Evolutionary conservation across 2,113 vertebrate genomes (phyloP), one percentile per base, ranked within the genome.

Genomic region (Ondatra zibethicus): DNA sequence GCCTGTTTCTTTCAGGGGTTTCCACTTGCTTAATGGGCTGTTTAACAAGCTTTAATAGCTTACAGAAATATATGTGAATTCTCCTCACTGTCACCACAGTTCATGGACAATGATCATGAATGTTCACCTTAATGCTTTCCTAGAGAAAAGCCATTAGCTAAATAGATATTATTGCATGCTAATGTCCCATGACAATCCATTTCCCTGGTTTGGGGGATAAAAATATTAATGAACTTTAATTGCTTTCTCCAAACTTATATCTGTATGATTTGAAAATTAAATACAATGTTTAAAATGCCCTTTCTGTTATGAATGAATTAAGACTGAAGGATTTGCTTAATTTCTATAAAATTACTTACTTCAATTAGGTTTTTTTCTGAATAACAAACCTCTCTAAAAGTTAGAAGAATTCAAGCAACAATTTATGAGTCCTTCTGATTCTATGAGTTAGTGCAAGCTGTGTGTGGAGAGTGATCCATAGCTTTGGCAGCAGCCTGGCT

Each of bases 81-180:
- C 96, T 95, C 42, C 66, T 97, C 89, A 96, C 33, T 94, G 29
- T 14, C 95, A 63, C 7, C 7, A 91, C 81, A 95, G 47, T 88
- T 96, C 73, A 70, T 92, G 78, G 75, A 84, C 80, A 96, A 96
- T 95, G 55, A 95, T 88, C 31, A 89, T 77, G 47, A 96, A 89
- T 77, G 89, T 96, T 96, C 91, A 96, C 95, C 94, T 97, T 91
- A 96, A 87, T 95, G 84, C n/a, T 87, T 70, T 94, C 63, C 95
- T 96, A 96, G 95, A 94, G 76, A 95, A 87, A 96, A 95, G 14
- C 75, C 82, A 96, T 93, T 95, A 94, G 47, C 77, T 95, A 95
- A 92, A 85, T 55, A 92, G 68, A 96, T 96, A 95, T 93, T 85
- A 88, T 70, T 91, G 42, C 96, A 94, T 89, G 91, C 94, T 92